Evolutionary conservation across 2,797 vertebrate species (phyloP).

Genomic region (Remorina albescens): DNA sequence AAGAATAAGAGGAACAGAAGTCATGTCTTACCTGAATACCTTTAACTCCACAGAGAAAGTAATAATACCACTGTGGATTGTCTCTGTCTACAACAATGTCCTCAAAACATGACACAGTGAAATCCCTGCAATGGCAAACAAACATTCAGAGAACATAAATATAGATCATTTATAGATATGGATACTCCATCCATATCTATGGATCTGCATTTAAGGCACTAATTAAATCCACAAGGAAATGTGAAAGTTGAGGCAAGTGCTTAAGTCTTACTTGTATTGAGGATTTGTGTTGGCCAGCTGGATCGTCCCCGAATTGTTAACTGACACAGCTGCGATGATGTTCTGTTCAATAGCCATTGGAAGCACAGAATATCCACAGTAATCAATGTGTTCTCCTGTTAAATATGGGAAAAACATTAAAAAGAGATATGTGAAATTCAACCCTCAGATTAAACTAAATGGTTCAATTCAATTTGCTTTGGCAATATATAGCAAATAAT

Average conservation of each 20-base stretch:
- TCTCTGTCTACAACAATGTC: conserved; percentile 90
- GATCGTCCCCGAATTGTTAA: conserved; percentile 85
- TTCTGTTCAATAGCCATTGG: conserved; percentile 98
- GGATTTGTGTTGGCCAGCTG: conserved; percentile 90
- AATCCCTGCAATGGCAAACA: conserved; percentile 88
- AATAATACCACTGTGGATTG: conserved; percentile 94
- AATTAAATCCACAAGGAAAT: background rate
- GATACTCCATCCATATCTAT: too few relatives aligned
- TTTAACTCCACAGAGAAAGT: conserved; percentile 98
- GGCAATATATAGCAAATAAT: background rate
- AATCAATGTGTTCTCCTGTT: conserved; percentile 97
- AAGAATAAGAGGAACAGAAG: too few relatives aligned
- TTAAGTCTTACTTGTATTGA: conserved; percentile 88
- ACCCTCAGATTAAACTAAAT: background rate
- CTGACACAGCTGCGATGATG: conserved; percentile 92
- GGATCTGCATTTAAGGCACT: background rate
- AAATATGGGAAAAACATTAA: conserved; percentile 12
- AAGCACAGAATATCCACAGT: conserved; percentile 97
- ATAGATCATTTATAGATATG: too few relatives aligned
- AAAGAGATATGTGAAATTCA: background rate
- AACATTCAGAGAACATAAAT: background rate
- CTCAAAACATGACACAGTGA: conserved; percentile 81
- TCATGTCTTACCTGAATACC: conserved; percentile 91
- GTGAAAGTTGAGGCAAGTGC: background rate
- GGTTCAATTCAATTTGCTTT: background rate